These are phyloP conservation scores for Tinamus major DNA, from an alignment of 2,797 vertebrate species.

Conservation along the genomic window DNA sequence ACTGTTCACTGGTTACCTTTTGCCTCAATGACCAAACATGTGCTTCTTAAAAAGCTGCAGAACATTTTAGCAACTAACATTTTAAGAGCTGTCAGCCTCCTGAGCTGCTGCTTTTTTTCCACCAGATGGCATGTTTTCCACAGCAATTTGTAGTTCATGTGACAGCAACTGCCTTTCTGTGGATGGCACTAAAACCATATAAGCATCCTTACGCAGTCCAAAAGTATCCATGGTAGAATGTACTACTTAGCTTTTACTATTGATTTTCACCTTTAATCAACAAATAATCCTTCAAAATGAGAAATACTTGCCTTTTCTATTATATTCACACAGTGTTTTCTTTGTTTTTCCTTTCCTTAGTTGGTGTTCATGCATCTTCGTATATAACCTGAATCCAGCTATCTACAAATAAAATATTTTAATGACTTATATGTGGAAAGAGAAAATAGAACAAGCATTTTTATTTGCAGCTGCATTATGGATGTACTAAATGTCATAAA, in stretches of 20 bases:
- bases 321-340: not conserved
- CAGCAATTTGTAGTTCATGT: rapidly evolving
- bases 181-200: rapidly evolving
- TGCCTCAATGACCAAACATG: not conserved
- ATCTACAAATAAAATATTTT: not conserved
- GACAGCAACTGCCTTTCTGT: not conserved
- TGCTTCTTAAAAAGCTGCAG: not conserved
- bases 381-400: not conserved
- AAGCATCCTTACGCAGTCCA: rapidly evolving
- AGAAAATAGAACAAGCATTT: not conserved
- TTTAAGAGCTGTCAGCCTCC: not conserved
- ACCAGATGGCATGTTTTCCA: not conserved
- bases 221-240: rapidly evolving
- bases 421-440: not conserved
- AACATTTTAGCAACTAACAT: not conserved
- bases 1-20: rapidly evolving
- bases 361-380: not conserved
- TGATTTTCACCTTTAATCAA: not conserved
- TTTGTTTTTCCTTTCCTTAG: rapidly evolving
- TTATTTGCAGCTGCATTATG: conserved; percentile 29
- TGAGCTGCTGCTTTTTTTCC: not conserved
- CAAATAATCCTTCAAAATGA: not conserved
- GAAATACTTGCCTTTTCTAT: not conserved
- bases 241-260: not conserved
- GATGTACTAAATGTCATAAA: not conserved